Evolutionary conservation across 2,888 invertebrate genomes (phyloP), one percentile per base, ranked within the genome.

Genomic region (Biston betularia): DNA sequence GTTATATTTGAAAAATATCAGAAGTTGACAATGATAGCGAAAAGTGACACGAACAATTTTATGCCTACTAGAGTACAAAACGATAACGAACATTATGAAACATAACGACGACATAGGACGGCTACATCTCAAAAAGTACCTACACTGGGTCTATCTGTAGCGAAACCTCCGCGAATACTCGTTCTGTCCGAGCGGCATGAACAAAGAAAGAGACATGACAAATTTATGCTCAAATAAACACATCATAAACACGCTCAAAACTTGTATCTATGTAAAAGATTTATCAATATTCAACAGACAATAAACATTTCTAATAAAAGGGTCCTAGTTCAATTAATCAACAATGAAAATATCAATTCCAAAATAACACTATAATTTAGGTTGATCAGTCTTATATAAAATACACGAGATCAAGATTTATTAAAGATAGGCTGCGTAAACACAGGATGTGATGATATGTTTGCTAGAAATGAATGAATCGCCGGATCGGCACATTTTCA

Each of bases 141-240:
- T 65, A 63, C 65, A 65, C 62, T 55, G 57, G 59, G 69, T 86
- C 90, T 92, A 92, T 89, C 92, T 92, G 90, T 89, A 87, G 82
- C 87, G 88, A 81, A 89, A 89, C 88, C 84, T 92, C 88, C 90
- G 89, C 87, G 89, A 86, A 79, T 88, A 89, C 82, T 88, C 92
- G 81, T 90, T 89, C 92, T 92, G 87, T 90, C 84, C 88, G 79
- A 86, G 92, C 90, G 83, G 93, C 93, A 79, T 86, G 86, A 87
- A 90, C 84, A 86, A 82, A 85, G 76, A 84, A 46, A 46, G 54
- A 54, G 81, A 87, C 84, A 84, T 81, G 66, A 84, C 74, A 79
- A 83, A 83, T 86, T 84, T 84, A 79, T 79, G 79, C 81, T 76
- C 75, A 75, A 78, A 79, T 84, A 88, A 88, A 86, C 78, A 82